Percentiles rank a stretch among this genome's conserved stretches.
These are phyloP conservation scores for Nerophis lumbriciformis DNA, from an alignment of 2,113 vertebrate species.

Conservation along the genomic window DNA sequence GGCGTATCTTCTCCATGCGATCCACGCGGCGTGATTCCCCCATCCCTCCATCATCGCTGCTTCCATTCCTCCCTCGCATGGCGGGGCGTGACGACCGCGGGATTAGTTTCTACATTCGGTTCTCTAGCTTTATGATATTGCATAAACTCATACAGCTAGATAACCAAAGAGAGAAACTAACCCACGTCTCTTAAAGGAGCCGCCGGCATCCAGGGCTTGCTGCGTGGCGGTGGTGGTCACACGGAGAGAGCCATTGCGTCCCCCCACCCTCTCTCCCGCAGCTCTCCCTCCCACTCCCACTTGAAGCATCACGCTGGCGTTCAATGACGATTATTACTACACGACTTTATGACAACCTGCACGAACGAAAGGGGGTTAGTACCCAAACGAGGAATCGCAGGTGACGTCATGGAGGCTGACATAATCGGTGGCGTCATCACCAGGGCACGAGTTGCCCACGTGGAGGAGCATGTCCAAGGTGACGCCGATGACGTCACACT, in stretches of 20 bases:
- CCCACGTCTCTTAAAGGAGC: conserved; percentile 81
- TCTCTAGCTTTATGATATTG: conserved; percentile 99
- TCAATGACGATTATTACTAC: neutral
- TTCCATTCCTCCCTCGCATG: conserved; percentile 34
- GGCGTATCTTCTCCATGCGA: conserved; percentile 35
- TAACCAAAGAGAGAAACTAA: conserved; percentile 97
- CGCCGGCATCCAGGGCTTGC: conserved; percentile 58
- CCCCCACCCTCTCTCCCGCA: conserved; percentile 31
- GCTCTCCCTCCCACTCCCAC: conserved; percentile 11
- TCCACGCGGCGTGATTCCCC: conserved; percentile 37
- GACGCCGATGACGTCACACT: conserved; percentile 44
- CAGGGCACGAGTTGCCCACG: no score
- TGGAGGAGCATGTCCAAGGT: conserved; percentile 34
- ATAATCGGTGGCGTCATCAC: neutral
- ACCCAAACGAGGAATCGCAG: neutral
- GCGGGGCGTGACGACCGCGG: conserved; percentile 56
- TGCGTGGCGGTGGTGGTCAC: conserved; percentile 73
- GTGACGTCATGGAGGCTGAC: conserved; percentile 3
- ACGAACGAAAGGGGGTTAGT: no score
- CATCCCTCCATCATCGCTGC: conserved; percentile 15
- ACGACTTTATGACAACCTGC: no score
- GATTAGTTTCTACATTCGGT: conserved; percentile 94
- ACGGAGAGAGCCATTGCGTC: conserved; percentile 69
- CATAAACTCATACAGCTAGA: conserved; percentile 99
- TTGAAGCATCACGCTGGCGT: neutral